These are phyloP conservation scores for Leptinotarsa texana DNA, from an alignment of 1,140 invertebrate species.

Conservation along the genomic window DNA sequence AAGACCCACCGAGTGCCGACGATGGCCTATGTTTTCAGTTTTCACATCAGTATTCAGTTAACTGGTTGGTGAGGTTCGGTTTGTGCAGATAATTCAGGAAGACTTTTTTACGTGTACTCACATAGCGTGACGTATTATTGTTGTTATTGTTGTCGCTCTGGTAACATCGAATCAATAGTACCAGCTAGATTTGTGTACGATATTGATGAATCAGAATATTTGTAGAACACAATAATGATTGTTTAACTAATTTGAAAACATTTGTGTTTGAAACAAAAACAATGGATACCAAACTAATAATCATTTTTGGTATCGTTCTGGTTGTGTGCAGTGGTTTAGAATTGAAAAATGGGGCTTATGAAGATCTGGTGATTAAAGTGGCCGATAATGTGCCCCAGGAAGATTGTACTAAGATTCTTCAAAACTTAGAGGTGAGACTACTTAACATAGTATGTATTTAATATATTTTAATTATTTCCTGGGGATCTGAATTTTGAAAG, in stretches of 20 bases:
- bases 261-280: not conserved
- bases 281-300: not conserved
- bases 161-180: slow-evolving; percentile 21
- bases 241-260: not conserved
- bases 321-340: slow-evolving; percentile 38
- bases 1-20: not conserved
- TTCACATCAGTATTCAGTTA: not conserved
- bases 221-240: not conserved
- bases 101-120: not conserved
- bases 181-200: not conserved
- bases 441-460: not conserved
- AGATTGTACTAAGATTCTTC: slow-evolving; percentile 51
- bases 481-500: too few relatives aligned
- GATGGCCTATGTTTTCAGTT: not conserved
- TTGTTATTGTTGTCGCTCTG: slow-evolving; percentile 22
- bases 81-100: slow-evolving; percentile 3
- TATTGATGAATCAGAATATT: not conserved
- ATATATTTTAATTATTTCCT: too few relatives aligned
- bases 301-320: slow-evolving; percentile 6
- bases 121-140: slow-evolving; percentile 7
- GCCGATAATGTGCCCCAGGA: slow-evolving; percentile 51
- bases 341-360: slow-evolving; percentile 52
- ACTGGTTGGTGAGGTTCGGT: not conserved
- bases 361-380: slow-evolving; percentile 52
- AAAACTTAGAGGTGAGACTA: slow-evolving; percentile 54